A percentile compares a stretch with the other conserved stretches of the same genome.
Conservation (phyloP, 2,888 invertebrate species). For the Fragum whitleyi region DNA sequence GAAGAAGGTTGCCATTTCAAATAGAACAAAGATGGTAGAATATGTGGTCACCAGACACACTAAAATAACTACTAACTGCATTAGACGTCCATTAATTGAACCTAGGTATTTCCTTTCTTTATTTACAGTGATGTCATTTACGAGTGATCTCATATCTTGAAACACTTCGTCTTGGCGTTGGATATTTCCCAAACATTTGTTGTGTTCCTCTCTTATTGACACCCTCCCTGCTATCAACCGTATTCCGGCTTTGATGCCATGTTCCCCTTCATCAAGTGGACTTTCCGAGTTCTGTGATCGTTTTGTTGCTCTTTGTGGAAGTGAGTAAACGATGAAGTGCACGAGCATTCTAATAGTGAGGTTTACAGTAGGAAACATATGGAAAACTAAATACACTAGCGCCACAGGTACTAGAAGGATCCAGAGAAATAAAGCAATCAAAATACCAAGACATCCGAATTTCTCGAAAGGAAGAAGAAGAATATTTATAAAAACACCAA, state of each 20-base stretch:
- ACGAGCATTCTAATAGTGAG: neutral
- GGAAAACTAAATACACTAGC: neutral
- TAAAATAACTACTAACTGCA: neutral
- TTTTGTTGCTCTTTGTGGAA: too few species aligned
- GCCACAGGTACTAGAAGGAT: neutral
- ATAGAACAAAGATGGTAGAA: neutral
- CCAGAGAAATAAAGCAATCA: neutral
- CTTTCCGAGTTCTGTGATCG: too few species aligned
- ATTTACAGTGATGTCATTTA: neutral
- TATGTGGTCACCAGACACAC: neutral
- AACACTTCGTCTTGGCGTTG: too few species aligned
- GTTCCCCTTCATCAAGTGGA: too few species aligned
- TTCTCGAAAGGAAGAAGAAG: neutral
- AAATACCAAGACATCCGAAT: neutral
- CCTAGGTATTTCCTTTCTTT: neutral
- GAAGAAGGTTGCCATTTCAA: neutral
- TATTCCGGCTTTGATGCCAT: too few species aligned
- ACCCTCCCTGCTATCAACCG: too few species aligned
- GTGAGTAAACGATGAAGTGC: neutral
- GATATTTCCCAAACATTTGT: too few species aligned
- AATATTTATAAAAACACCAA: neutral
- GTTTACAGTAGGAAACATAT: conserved; percentile 18
- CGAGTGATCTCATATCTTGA: too few species aligned
- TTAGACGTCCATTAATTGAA: neutral
- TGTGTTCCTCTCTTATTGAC: too few species aligned